phyloP scores from a whole-genome alignment of 2,888 invertebrate species.

The Deroplatys truncata region DNA sequence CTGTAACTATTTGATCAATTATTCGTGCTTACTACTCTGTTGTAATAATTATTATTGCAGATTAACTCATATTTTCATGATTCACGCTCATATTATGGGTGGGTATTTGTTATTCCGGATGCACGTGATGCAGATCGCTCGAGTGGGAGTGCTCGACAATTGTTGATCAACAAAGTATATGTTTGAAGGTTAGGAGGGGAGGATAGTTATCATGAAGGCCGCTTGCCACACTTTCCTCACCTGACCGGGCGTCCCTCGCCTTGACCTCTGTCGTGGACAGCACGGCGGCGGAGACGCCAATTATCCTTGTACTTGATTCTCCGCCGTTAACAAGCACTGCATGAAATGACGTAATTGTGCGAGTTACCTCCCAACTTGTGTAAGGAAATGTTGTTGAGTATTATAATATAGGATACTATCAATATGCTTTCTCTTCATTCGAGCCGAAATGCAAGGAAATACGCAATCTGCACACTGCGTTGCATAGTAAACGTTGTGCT shows the following conservation, averaged over 20 bases:
- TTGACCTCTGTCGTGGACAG: neutral
- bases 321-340: neutral
- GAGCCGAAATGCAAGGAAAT: too few species aligned
- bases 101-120: neutral
- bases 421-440: too few species aligned
- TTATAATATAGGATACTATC: too few species aligned
- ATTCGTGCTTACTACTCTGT: too few species aligned
- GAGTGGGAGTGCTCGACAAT: too few species aligned
- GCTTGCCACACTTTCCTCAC: neutral
- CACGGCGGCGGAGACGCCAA: neutral
- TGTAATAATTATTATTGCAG: too few species aligned
- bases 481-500: too few species aligned
- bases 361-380: neutral
- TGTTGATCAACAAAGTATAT: too few species aligned
- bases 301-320: neutral
- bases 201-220: neutral
- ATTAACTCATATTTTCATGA: too few species aligned
- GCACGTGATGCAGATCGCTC: neutral
- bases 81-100: too few species aligned
- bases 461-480: too few species aligned
- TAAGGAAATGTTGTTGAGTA: neutral
- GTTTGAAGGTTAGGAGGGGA: neutral
- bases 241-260: neutral
- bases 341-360: neutral
- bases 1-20: too few species aligned